These are phyloP conservation scores for Drosophila punjabiensis DNA, from an alignment of 1,140 invertebrate genomes.

Conservation along the genomic window DNA sequence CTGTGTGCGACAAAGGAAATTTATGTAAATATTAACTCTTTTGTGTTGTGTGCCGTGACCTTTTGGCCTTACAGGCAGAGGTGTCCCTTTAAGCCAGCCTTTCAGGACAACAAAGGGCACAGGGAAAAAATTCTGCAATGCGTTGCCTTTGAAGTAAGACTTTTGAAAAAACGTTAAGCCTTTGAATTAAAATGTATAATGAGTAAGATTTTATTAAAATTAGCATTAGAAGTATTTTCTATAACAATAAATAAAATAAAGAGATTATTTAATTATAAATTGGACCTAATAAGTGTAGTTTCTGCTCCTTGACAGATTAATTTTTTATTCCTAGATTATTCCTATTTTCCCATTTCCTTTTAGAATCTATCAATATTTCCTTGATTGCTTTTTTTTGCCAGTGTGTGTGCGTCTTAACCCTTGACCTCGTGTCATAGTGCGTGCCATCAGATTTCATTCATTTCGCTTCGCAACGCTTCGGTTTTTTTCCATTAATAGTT, in stretches of 20 bases:
- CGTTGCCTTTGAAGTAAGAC: not conserved
- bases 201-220: not conserved
- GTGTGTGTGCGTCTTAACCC: constrained; percentile 1
- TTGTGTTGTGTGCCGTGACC: constrained; percentile 31
- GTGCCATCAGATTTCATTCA: constrained; percentile 57
- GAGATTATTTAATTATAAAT: not conserved
- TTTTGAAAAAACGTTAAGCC: not conserved
- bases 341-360: not conserved
- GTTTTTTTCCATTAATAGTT: constrained; percentile 79
- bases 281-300: not conserved
- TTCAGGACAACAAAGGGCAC: constrained; percentile 1
- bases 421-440: constrained; percentile 25
- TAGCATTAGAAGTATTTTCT: not conserved
- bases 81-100: constrained; percentile 15
- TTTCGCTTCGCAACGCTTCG: constrained; percentile 14
- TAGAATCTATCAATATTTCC: not conserved
- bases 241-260: not conserved
- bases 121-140: not conserved
- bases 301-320: not conserved
- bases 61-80: constrained; percentile 25
- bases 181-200: too few relatives aligned
- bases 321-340: not conserved
- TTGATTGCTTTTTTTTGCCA: not conserved
- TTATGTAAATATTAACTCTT: constrained; percentile 53
- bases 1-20: constrained; percentile 27